Evolutionary conservation across 2,888 invertebrate species (phyloP).

Genomic region (Apoda limacodes): DNA sequence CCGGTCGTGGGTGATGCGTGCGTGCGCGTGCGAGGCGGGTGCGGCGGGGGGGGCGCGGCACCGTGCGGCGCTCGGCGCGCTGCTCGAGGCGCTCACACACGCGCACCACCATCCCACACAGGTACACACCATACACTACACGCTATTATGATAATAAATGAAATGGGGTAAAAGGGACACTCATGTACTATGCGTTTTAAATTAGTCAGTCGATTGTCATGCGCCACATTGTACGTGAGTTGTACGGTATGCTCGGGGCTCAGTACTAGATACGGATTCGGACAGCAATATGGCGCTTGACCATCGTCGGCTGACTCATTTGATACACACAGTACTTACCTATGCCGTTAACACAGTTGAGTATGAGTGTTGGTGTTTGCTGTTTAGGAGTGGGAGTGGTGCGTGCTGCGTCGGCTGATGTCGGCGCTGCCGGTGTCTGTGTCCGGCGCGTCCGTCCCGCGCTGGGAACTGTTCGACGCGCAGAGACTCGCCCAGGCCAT

Average conservation of each 20-base stretch:
- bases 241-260: no score
- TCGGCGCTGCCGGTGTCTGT: conserved; percentile 44
- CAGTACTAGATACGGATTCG: no score
- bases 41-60: conserved; percentile 40
- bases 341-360: no score
- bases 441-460: conserved; percentile 37
- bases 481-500: conserved; percentile 50
- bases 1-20: conserved; percentile 55
- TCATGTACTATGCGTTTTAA: no score
- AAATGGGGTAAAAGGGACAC: no score
- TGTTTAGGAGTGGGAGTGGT: conserved; percentile 53
- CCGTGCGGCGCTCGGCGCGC: conserved; percentile 71
- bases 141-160: neutral
- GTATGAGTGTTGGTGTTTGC: conserved; percentile 1
- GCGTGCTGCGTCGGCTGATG: conserved; percentile 47
- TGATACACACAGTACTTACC: no score
- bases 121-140: neutral
- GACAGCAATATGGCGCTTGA: no score
- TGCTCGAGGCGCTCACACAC: conserved; percentile 64
- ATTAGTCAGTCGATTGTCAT: no score
- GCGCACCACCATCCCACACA: conserved; percentile 4
- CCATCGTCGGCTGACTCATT: no score
- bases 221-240: no score
- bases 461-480: conserved; percentile 59
- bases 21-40: conserved; percentile 52